Evolutionary conservation across 2,888 invertebrate species (phyloP), one percentile per base, ranked within the genome.

Genomic region (Polydrusus cervinus): DNA sequence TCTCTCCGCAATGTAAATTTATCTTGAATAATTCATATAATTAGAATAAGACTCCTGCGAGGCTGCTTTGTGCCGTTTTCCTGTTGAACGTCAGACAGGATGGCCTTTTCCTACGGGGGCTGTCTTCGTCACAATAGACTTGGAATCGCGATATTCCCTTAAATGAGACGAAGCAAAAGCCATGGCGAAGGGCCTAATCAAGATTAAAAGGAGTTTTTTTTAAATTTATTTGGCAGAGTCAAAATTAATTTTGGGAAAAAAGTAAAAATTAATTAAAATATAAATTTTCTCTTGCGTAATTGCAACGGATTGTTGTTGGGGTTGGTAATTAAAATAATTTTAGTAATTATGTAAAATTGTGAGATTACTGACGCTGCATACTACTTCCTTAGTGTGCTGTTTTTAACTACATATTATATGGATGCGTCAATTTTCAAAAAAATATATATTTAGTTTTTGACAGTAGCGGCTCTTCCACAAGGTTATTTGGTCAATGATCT

Each of bases 1-100:
- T 61, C 65, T 73, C 70, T 60, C 57, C 71, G 71, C 70, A 74
- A 77, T 77, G 77, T 70, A 77, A 77, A 77, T 77, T 74, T 71
- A 77, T 77, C 77, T 74, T 77, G 77, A 70, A 77, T 77, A 74
- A 77, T 77, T 77, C 77, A 77, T 77, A 77, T 77, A 77, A 77
- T 77, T 77, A 77, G 74, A 77, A 77, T 77, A 77, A 77, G 67
- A 71, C 77, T 77, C 74, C 57, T 64, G 65, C 73, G 73, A 68
- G 72, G 62, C 75, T 49, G 65, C 66, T 45, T 61, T 62, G 65
- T 60, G 61, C 61, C 66, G 30, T n/a, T 57, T 60, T 67, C 72
- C 74, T 62, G 74, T 61, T 68, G 68, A 69, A 47, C 49, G 62
- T 62, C 73, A 57, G 57, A 45, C 61, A 57, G 62, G 68, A 73